Conservation (phyloP, 1,140 invertebrate genomes). For the Neodiprion lecontei region DNA sequence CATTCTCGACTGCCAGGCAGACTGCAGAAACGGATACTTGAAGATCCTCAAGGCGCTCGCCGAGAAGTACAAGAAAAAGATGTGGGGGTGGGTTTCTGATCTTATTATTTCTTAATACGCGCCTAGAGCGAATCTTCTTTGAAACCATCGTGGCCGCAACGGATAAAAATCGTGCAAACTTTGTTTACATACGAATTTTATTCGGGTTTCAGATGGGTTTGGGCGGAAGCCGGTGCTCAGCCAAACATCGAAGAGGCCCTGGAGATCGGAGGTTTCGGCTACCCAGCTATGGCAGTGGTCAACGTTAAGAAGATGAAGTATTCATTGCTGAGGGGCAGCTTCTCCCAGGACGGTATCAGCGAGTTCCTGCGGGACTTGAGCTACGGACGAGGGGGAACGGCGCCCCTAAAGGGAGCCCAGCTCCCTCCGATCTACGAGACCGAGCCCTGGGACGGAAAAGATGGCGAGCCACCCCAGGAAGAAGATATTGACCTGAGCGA, state of each 20-base stretch:
- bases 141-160: conserved; percentile 7
- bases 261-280: conserved; percentile 92
- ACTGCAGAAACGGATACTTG: conserved; percentile 92
- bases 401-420: conserved; percentile 84
- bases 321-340: conserved; percentile 91
- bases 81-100: conserved; percentile 83
- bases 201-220: conserved; percentile 80
- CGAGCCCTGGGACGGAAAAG: conserved; percentile 96
- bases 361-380: conserved; percentile 95
- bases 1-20: conserved; percentile 95
- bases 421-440: conserved; percentile 79
- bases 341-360: conserved; percentile 92
- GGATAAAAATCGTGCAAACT: conserved; percentile 10
- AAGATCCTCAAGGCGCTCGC: conserved; percentile 77
- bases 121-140: not conserved
- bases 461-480: conserved; percentile 86
- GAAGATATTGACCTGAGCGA: conserved; percentile 95
- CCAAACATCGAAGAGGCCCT: conserved; percentile 84
- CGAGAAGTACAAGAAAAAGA: conserved; percentile 94
- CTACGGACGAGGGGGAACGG: conserved; percentile 92
- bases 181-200: conserved; percentile 22
- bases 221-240: conserved; percentile 92
- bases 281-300: conserved; percentile 94
- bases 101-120: conserved; percentile 1
- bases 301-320: conserved; percentile 98